Base-by-base conservation (phyloP, 2,888 invertebrate species). In the Strigamia transsilvanica region DNA sequence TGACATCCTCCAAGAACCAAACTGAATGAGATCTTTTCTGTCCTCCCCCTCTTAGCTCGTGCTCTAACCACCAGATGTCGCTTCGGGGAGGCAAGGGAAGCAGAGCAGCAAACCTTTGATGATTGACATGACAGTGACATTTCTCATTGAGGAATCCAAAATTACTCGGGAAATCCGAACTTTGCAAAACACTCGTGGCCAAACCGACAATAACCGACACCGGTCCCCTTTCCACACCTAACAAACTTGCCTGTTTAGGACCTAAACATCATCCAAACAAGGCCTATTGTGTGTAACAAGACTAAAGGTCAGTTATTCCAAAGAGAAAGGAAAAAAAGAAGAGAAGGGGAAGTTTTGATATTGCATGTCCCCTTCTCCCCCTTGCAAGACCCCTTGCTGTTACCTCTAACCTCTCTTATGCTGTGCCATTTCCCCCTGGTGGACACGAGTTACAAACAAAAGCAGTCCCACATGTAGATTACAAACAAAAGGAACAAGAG, bases 11-110 rank as follows among this genome's bases (percentile, higher is more conserved):
- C 66, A 66, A 13, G 66, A 66, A 66, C 66, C 66, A 66, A 66
- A 66, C 66, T 66, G 66, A 66, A 66, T 66, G 66, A 66, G 66
- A 66, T 66, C 66, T 66, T 66, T 66, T 66, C 66, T 66, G 27
- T 66, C 66, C 66, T 66, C 66, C 66, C 66, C 66, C 66, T 27
- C 66, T 23, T 27, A 66, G 66, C 66, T 66, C 66, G 66, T 27
- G 66, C 66, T 66, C 66, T 15, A 66, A 66, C 66, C 66, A 66
- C 66, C 66, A 66, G 66, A 66, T 66, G 66, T 66, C 66, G 66
- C 66, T 66, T 27, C 27, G 15, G 66, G 66, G 66, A 7, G 21
- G 27, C 2, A 27, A n/a, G n/a, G n/a, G n/a, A n/a, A n/a, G n/a
- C 3, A 12, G 15, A 23, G 66, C 21, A 66, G 66, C 66, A 23